Conservation (phyloP, 2,888 invertebrate species). For the Macrosoma leucophasiata region DNA sequence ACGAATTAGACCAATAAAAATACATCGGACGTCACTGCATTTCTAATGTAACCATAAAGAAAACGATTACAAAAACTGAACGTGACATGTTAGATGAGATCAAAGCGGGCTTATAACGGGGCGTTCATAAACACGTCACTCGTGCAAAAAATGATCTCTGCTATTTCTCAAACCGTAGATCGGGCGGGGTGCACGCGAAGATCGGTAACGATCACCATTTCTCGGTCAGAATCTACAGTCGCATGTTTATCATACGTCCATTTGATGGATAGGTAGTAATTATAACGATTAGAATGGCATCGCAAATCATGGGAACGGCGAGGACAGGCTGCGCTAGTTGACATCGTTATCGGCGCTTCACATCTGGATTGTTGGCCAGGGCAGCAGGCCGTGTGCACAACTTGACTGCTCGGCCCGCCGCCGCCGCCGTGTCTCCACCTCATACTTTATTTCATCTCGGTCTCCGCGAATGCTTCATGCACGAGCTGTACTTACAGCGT, state of each 20-base stretch:
- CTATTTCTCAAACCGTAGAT: conserved; percentile 55
- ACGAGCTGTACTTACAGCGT: conserved; percentile 52
- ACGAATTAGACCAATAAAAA: conserved; percentile 44
- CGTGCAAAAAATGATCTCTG: conserved; percentile 68
- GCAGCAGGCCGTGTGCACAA: conserved; percentile 34
- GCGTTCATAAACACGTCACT: conserved; percentile 64
- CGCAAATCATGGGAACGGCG: conserved; percentile 71
- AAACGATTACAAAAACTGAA: conserved; percentile 33
- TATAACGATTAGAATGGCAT: conserved; percentile 70
- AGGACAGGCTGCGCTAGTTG: conserved; percentile 64
- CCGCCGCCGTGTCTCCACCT: too few relatives aligned
- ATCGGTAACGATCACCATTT: conserved; percentile 53
- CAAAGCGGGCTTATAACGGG: conserved; percentile 62
- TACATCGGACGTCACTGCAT: conserved; percentile 36
- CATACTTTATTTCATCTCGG: conserved; percentile 64
- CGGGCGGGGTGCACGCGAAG: conserved; percentile 36
- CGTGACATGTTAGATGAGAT: conserved; percentile 57
- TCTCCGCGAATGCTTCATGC: conserved; percentile 52
- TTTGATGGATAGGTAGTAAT: conserved; percentile 70
- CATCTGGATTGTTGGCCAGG: conserved; percentile 67
- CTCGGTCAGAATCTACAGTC: conserved; percentile 38
- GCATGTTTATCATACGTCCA: conserved; percentile 60
- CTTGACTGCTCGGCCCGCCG: conserved; percentile 1
- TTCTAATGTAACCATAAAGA: conserved; percentile 29
- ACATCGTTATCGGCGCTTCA: conserved; percentile 60